Evolutionary conservation across 2,888 invertebrate genomes (phyloP).

Genomic region (Epinotia nisella): DNA sequence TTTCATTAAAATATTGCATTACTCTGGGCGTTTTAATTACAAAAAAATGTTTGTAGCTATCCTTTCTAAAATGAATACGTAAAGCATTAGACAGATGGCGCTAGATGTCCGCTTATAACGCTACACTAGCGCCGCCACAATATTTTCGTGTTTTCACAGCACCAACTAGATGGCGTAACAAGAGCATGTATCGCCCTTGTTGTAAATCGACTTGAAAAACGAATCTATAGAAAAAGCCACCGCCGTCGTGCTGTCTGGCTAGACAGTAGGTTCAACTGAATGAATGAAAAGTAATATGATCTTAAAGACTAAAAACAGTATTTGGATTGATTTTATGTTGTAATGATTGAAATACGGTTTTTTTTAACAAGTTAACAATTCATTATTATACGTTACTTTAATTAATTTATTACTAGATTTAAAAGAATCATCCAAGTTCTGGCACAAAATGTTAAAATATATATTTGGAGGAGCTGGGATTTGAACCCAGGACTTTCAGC

Average conservation of each 20-base stretch:
- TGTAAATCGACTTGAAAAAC: conserved; percentile 9
- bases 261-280: not conserved
- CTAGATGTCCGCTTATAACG: not conserved
- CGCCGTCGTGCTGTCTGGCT: conserved; percentile 25
- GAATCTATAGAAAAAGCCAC: not conserved
- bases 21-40: conserved; percentile 16
- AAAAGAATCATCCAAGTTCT: not conserved
- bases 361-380: not conserved
- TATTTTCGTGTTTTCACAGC: not conserved
- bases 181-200: not conserved
- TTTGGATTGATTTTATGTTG: not conserved
- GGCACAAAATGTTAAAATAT: not conserved
- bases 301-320: too few relatives aligned
- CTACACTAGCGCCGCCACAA: conserved; percentile 12
- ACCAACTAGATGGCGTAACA: conserved; percentile 30
- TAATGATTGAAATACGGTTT: not conserved
- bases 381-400: too few relatives aligned
- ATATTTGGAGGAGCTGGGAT: conserved; percentile 79
- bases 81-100: conserved; percentile 19
- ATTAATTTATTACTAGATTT: too few relatives aligned
- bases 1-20: conserved; percentile 79
- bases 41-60: not conserved
- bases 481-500: conserved; percentile 84
- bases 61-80: not conserved
- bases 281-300: not conserved